These are phyloP conservation scores for Zingel zingel DNA, from an alignment of 2,113 vertebrate species.

Conservation along the genomic window DNA sequence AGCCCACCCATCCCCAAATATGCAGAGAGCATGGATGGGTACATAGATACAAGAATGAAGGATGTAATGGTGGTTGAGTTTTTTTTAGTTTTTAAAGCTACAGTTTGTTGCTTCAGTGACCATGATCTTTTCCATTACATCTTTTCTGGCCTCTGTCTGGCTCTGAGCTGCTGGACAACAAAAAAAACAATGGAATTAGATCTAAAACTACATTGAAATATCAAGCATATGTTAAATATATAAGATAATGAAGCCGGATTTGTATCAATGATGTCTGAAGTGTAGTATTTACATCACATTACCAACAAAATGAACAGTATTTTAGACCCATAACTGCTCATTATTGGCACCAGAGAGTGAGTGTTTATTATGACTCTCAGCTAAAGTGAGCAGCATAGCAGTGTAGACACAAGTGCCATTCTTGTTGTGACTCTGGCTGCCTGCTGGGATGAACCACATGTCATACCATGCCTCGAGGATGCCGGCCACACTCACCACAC, in stretches of 20 bases:
- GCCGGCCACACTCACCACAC: constrained; percentile 58
- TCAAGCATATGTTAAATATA: neutral
- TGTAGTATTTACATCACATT: neutral
- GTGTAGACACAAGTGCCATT: constrained; percentile 64
- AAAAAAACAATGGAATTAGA: neutral
- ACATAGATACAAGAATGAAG: constrained; percentile 48
- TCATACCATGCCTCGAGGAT: constrained; percentile 56
- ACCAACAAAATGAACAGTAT: neutral
- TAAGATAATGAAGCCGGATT: neutral
- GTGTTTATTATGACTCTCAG: constrained; percentile 35
- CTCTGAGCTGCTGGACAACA: constrained; percentile 19
- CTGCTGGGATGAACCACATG: constrained; percentile 65
- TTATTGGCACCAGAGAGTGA: neutral
- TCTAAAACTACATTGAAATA: neutral
- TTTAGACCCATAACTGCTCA: neutral
- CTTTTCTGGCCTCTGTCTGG: neutral
- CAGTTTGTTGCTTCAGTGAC: constrained; percentile 23
- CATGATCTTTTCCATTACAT: constrained; percentile 30
- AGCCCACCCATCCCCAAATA: constrained; percentile 70
- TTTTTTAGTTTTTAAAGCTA: neutral
- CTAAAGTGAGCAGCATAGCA: constrained; percentile 49
- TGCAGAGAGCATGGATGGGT: constrained; percentile 41
- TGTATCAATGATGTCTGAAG: neutral
- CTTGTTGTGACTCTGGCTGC: constrained; percentile 55
- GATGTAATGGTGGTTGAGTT: constrained; percentile 40